These are phyloP conservation scores for Maniola jurtina DNA, from an alignment of 1,140 invertebrate genomes.

Conservation along the genomic window DNA sequence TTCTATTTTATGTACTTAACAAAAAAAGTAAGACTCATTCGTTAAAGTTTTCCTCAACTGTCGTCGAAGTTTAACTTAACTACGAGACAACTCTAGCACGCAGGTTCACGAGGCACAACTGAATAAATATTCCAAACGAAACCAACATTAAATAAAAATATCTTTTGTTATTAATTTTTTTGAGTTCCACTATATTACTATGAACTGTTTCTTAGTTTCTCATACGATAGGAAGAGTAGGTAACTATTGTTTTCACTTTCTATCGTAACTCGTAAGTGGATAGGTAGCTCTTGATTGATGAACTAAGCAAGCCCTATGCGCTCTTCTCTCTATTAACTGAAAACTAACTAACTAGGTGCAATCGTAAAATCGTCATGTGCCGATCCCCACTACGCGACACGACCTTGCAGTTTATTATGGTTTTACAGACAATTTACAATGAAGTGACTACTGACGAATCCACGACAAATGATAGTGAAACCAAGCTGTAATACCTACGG, in stretches of 20 bases:
- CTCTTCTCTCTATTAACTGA: conserved; percentile 45
- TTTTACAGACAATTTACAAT: conserved; percentile 74
- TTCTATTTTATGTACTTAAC: too few relatives aligned
- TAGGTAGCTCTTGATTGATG: background rate
- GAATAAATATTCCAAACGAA: conserved; percentile 4
- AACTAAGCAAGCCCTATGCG: conserved; percentile 12
- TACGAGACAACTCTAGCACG: background rate
- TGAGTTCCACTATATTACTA: background rate
- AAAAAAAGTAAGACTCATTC: background rate
- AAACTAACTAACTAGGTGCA: conserved; percentile 62
- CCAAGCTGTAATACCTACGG: conserved; percentile 47
- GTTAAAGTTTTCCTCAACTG: background rate
- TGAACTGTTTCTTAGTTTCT: too few relatives aligned
- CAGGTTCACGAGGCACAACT: background rate
- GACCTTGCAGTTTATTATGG: conserved; percentile 74
- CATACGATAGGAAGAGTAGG: too few relatives aligned
- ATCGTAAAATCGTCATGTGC: conserved; percentile 37
- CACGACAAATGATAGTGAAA: conserved; percentile 65
- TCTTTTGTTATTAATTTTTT: background rate
- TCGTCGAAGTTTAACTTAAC: background rate
- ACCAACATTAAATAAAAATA: background rate
- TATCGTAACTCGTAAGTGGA: background rate
- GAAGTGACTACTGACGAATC: conserved; percentile 53
- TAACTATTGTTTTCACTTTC: background rate
- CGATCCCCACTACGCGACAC: conserved; percentile 48